Evolutionary conservation across 2,797 vertebrate genomes (phyloP).

Genomic region (Denticeps clupeoides): DNA sequence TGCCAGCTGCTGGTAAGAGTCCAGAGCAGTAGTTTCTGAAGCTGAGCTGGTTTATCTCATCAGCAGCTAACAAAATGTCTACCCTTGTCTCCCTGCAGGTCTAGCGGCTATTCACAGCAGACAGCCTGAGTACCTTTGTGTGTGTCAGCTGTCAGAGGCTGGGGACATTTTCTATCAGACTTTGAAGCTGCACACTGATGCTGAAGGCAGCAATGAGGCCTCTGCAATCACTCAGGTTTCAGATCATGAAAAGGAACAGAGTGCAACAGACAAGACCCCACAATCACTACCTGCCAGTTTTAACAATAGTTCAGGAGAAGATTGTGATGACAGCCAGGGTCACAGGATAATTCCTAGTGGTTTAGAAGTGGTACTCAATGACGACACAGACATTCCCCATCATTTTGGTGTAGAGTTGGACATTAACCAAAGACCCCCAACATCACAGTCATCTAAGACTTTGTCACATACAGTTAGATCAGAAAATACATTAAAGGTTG

Average conservation of each 20-base stretch:
- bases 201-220: neutral
- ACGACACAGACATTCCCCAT: neutral
- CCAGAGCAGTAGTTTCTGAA: neutral
- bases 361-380: conserved; percentile 28
- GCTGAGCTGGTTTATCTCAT: neutral
- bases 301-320: neutral
- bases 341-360: neutral
- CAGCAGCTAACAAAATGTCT: neutral
- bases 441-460: too few relatives aligned
- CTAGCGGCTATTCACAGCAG: conserved; percentile 42
- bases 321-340: neutral
- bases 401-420: neutral
- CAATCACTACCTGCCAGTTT: neutral
- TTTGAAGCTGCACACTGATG: conserved; percentile 30
- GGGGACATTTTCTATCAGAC: conserved; percentile 82
- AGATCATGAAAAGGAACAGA: too few relatives aligned
- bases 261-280: too few relatives aligned
- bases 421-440: too few relatives aligned
- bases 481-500: conserved; percentile 3
- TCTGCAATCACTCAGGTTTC: neutral
- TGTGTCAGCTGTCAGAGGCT: conserved; percentile 72
- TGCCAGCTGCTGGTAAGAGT: conserved; percentile 57
- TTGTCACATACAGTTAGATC: too few relatives aligned
- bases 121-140: conserved; percentile 36
- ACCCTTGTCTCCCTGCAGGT: conserved; percentile 50